Conservation (phyloP, 2,113 vertebrate species). For the Regulus satrapa region DNA sequence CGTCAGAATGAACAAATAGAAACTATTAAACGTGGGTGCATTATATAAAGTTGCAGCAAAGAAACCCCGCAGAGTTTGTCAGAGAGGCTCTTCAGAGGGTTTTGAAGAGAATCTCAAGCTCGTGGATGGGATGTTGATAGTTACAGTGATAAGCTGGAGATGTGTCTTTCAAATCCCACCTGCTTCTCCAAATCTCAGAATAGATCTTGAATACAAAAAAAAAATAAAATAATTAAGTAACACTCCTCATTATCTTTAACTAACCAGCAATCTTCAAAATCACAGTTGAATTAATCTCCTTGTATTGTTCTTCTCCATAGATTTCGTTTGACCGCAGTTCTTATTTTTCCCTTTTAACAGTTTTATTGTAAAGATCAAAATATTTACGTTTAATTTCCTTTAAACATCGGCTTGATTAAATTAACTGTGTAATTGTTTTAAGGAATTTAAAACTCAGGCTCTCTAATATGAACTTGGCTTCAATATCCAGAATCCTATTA, state of each 20-base stretch:
- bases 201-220: not conserved
- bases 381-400: slow-evolving; percentile 33
- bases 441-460: not conserved
- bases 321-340: not conserved
- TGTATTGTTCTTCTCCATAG: not conserved
- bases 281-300: slow-evolving; percentile 4
- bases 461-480: slow-evolving; percentile 7
- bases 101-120: not conserved
- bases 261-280: slow-evolving; percentile 12
- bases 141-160: not conserved
- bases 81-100: not conserved
- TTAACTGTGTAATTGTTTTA: slow-evolving; percentile 36
- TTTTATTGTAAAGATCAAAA: slow-evolving; percentile 31
- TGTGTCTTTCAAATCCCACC: not conserved
- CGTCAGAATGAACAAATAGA: not conserved
- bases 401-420: slow-evolving; percentile 8
- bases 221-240: too few relatives aligned
- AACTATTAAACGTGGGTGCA: not conserved
- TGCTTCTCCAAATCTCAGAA: slow-evolving; percentile 15
- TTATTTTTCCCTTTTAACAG: not conserved
- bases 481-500: not conserved
- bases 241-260: slow-evolving; percentile 17
- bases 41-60: not conserved
- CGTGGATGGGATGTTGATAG: not conserved
- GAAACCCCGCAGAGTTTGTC: accelerated